Evolutionary conservation across 2,888 invertebrate genomes (phyloP).

Genomic region (Machimus rusticus): DNA sequence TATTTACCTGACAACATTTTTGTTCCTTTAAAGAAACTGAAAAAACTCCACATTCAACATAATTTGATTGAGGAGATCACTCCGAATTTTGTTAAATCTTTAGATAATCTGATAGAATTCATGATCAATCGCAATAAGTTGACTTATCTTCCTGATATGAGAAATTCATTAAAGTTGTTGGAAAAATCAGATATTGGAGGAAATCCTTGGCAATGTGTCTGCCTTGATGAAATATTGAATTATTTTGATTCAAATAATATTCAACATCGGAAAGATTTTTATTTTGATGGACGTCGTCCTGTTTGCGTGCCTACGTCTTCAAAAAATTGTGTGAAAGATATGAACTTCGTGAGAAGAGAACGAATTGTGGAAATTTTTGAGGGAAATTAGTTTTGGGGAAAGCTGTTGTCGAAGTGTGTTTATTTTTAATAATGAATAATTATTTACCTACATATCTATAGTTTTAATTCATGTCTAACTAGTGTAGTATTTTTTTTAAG

Average conservation of each 20-base stretch:
- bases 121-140: constrained; percentile 58
- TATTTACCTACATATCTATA: no score
- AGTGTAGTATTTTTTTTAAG: no score
- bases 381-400: not conserved
- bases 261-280: not conserved
- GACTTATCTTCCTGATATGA: constrained; percentile 55
- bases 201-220: constrained; percentile 58
- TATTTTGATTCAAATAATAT: not conserved
- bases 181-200: constrained; percentile 55
- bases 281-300: not conserved
- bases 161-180: constrained; percentile 52
- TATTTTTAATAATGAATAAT: not conserved
- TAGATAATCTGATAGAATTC: constrained; percentile 50
- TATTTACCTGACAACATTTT: constrained; percentile 55
- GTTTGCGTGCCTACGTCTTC: constrained; percentile 53
- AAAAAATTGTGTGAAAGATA: constrained; percentile 53
- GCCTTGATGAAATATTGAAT: not conserved
- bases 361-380: constrained; percentile 54
- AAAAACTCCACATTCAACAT: constrained; percentile 56
- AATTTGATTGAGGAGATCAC: constrained; percentile 55
- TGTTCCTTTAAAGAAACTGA: constrained; percentile 54
- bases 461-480: no score
- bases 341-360: constrained; percentile 51
- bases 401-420: not conserved
- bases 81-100: constrained; percentile 38